phyloP scores from a whole-genome alignment of 2,113 vertebrate genomes.

The Eidolon helvum region DNA sequence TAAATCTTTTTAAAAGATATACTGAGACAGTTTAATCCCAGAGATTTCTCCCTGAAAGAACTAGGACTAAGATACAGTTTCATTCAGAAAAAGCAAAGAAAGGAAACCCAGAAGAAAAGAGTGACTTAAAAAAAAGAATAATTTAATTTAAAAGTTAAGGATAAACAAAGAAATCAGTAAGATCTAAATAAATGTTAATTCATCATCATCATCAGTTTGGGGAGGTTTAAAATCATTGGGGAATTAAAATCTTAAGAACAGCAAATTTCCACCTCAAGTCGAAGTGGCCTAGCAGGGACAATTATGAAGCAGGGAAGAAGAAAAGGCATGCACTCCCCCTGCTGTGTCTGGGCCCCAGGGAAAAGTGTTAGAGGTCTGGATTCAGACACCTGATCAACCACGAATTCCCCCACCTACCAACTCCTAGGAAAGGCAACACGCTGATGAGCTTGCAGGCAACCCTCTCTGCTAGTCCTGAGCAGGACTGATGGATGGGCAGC shows the following conservation, averaged over 20 bases:
- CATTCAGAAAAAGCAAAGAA: background rate
- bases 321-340: background rate
- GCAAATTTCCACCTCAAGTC: background rate
- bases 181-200: background rate
- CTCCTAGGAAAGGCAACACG: background rate
- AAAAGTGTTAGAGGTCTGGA: background rate
- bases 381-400: background rate
- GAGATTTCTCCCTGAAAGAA: background rate
- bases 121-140: too few relatives aligned
- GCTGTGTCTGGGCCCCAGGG: background rate
- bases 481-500: background rate
- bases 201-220: background rate
- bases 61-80: background rate
- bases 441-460: background rate
- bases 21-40: background rate
- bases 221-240: background rate
- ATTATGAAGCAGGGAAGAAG: background rate
- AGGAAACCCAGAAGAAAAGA: background rate
- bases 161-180: background rate
- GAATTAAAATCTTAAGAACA: background rate
- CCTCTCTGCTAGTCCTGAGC: background rate
- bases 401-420: fast-evolving
- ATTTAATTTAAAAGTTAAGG: background rate
- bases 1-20: background rate
- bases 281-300: background rate